Evolutionary conservation across 1,140 invertebrate genomes (phyloP), one percentile per base, ranked within the genome.

Genomic region (Drosophila nasuta): DNA sequence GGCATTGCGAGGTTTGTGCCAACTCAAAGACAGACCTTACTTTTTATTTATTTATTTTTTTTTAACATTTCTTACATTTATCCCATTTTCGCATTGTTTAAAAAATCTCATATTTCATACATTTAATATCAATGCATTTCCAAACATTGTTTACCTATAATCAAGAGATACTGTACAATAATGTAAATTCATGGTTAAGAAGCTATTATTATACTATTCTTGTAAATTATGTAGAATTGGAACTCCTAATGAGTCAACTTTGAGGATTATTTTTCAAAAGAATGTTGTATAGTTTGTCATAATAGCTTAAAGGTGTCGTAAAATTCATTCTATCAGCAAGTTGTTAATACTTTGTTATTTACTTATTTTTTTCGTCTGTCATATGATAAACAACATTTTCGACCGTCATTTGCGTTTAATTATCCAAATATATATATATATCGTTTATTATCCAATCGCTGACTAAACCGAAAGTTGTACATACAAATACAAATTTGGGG

Each of bases 1-100:
- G 92, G 92, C 78, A 87, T 93, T 33, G 91, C 92, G 10, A 92
- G 92, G 90, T 93, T 86, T 71, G 86, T 90, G 64, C 5, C 13
- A 57, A 11, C 11, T 25, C 20, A 11, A 56, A 13, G 7, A 41
- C n/a, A 15, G 1, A 1, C 28, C 10, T 30, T 45, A 28, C 4
- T 17, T 70, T 56, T 20, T 25, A 25, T 25, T 64, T 33, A 38
- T 57, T 15, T 57, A 3, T 25, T 57, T 57, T n/a, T 38, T 41
- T 56, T 30, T 28, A 57, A 57, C n/a, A 57, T 54, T 33, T 54
- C 13, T 54, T 33, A 38, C 35, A 38, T 33, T 35, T 57, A 58
- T 54, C 15, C 45, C 69, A 66, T 72, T 66, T 45, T 28, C 45
- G 43, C 58, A 54, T 13, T 48, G 15, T 46, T 13, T 15, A 49